Conservation (phyloP, 2,113 vertebrate genomes). For the Mesitornis unicolor region DNA sequence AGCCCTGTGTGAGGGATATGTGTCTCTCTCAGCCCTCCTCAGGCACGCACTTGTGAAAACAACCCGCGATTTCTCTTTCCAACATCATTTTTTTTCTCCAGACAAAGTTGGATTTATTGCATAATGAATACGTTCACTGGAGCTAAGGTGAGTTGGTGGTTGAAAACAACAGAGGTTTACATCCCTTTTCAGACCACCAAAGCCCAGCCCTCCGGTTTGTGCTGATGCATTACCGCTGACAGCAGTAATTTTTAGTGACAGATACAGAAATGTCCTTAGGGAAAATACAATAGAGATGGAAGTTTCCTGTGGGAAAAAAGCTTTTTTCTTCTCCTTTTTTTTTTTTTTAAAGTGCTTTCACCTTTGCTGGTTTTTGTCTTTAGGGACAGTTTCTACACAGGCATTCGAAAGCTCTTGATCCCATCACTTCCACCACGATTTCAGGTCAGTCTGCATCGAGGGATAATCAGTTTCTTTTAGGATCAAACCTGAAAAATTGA, state of each 20-base stretch:
- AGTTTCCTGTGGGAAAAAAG: slow-evolving; percentile 69
- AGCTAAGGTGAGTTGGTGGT: slow-evolving; percentile 1
- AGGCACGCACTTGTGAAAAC: background rate
- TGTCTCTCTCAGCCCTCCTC: background rate
- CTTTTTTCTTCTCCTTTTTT: background rate
- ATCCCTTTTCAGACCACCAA: slow-evolving; percentile 39
- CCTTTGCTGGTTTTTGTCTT: background rate
- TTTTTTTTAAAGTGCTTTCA: background rate
- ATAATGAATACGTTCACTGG: background rate
- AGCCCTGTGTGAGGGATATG: background rate
- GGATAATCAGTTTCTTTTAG: background rate
- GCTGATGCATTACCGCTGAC: slow-evolving; percentile 52
- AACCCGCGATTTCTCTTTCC: background rate
- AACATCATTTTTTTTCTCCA: background rate
- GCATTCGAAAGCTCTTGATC: background rate
- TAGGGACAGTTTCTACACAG: background rate
- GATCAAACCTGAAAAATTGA: background rate
- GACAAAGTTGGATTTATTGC: slow-evolving; percentile 3
- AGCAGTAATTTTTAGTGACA: slow-evolving; percentile 69
- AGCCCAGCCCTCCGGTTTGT: slow-evolving; percentile 20
- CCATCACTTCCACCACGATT: background rate
- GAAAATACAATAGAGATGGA: slow-evolving; percentile 51
- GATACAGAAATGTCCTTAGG: slow-evolving; percentile 69
- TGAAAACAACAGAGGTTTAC: background rate
- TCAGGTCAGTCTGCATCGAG: background rate